A percentile compares a stretch with the other conserved stretches of the same genome.
Conservation (phyloP, 2,113 vertebrate species). For the Oriolus oriolus region DNA sequence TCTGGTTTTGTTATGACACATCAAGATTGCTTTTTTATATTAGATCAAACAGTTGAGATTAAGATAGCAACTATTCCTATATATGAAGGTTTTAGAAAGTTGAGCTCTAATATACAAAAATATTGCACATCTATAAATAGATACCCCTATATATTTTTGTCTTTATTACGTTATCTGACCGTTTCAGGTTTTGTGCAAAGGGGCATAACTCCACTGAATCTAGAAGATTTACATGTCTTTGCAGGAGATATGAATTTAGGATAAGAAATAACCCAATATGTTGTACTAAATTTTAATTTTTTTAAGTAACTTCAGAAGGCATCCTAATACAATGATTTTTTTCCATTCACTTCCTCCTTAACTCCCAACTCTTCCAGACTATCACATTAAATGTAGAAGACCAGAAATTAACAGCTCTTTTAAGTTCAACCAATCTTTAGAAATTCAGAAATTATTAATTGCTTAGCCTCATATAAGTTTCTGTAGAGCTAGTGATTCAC, state of each 20-base stretch:
- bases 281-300: neutral
- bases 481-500: neutral
- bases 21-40: neutral
- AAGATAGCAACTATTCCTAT: neutral
- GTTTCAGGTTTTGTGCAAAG: neutral
- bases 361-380: neutral
- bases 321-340: neutral
- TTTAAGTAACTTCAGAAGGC: neutral
- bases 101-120: neutral
- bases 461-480: neutral
- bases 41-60: neutral
- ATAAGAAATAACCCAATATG: neutral
- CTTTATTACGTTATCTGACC: neutral
- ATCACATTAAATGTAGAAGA: neutral
- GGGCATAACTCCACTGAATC: neutral
- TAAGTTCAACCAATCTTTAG: neutral
- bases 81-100: neutral
- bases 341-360: neutral
- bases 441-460: neutral
- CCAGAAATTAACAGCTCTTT: neutral
- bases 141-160: rapidly evolving
- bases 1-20: neutral
- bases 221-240: neutral
- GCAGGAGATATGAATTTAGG: neutral
- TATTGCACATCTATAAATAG: neutral